Conservation (phyloP, 2,888 invertebrate species). For the Lordiphosa andalusiaca region DNA sequence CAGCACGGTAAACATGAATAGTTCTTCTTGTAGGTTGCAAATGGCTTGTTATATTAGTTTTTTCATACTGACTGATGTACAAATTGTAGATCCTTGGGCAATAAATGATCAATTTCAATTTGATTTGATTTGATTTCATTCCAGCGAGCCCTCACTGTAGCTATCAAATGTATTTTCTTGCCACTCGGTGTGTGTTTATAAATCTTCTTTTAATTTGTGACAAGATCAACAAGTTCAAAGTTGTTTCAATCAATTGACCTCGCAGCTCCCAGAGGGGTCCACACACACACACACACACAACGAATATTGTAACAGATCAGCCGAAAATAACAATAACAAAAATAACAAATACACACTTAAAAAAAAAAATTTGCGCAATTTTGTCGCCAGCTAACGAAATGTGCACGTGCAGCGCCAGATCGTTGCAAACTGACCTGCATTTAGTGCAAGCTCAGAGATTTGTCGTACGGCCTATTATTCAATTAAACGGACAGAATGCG, state of each 20-base stretch:
- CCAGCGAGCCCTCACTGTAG: slow-evolving; percentile 41
- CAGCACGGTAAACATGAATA: too few species aligned
- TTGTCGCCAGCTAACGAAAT: slow-evolving; percentile 19
- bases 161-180: slow-evolving; percentile 10
- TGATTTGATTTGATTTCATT: too few species aligned
- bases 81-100: too few species aligned
- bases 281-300: slow-evolving; percentile 32
- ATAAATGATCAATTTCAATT: too few species aligned
- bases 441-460: slow-evolving; percentile 55
- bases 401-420: slow-evolving; percentile 40
- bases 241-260: slow-evolving; percentile 81
- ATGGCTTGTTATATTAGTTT: too few species aligned
- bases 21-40: too few species aligned
- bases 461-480: slow-evolving; percentile 66
- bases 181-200: slow-evolving; percentile 62
- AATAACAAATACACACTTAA: background rate
- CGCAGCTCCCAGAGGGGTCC: slow-evolving; percentile 74
- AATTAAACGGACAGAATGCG: slow-evolving; percentile 53
- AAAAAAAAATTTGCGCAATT: slow-evolving; percentile 31
- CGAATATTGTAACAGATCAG: slow-evolving; percentile 74
- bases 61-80: too few species aligned
- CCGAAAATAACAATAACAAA: slow-evolving; percentile 38
- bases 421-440: slow-evolving; percentile 64
- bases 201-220: slow-evolving; percentile 81
- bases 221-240: slow-evolving; percentile 81